Conservation (phyloP, 2,113 vertebrate species). For the Aegotheles bennettii region DNA sequence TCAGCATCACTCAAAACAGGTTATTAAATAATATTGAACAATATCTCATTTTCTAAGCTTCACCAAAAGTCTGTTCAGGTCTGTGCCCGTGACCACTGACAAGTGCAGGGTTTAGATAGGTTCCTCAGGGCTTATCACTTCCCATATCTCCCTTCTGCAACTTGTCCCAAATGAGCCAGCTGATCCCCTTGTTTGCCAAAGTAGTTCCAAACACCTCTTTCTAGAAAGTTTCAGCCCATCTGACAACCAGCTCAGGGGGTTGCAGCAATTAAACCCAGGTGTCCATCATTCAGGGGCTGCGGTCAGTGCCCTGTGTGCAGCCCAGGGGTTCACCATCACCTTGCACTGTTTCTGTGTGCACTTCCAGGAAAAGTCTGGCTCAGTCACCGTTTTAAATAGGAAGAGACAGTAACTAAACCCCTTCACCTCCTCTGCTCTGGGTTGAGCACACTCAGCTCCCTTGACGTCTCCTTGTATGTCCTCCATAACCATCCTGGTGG, state of each 20-base stretch:
- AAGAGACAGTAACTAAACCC: background rate
- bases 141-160: background rate
- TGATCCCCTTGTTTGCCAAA: fast-evolving
- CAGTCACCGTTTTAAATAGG: background rate
- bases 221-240: background rate
- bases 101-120: background rate
- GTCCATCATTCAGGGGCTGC: background rate
- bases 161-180: background rate
- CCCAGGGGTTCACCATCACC: background rate
- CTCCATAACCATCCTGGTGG: background rate
- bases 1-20: background rate
- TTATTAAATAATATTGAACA: background rate
- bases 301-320: background rate
- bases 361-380: background rate
- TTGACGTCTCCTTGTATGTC: background rate
- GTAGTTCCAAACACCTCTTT: background rate
- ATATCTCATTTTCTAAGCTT: background rate
- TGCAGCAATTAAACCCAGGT: background rate
- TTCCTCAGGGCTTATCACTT: background rate
- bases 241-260: background rate
- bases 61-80: background rate
- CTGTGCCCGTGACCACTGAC: background rate
- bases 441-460: background rate
- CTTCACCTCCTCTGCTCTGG: background rate
- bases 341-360: background rate